These are phyloP conservation scores for Ammodytes dubius DNA, from an alignment of 2,113 vertebrate genomes.

Conservation along the genomic window DNA sequence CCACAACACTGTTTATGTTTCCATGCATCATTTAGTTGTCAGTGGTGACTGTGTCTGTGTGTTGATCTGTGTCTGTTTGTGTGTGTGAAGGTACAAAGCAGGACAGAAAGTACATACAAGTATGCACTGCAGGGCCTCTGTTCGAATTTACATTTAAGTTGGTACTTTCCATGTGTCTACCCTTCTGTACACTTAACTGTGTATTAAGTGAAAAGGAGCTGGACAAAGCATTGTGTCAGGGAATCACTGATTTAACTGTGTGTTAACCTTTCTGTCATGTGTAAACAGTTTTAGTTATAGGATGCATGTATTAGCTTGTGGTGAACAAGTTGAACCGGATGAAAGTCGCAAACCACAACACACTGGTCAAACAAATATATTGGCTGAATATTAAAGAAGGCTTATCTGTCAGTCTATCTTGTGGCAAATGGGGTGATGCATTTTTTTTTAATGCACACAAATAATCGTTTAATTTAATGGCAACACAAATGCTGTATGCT, in stretches of 20 bases:
- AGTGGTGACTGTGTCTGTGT: background rate
- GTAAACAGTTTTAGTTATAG: background rate
- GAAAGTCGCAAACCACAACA: too few relatives aligned
- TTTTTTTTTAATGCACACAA: too few relatives aligned
- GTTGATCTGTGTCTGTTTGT: background rate
- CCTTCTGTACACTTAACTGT: background rate
- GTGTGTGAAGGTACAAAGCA: background rate
- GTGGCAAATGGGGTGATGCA: too few relatives aligned
- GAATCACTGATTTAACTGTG: background rate
- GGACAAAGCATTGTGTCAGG: background rate
- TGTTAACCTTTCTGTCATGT: background rate
- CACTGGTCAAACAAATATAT: too few relatives aligned
- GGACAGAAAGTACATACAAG: background rate
- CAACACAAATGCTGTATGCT: too few relatives aligned
- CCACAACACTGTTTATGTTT: conserved; percentile 45
- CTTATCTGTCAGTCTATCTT: too few relatives aligned
- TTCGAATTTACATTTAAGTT: too few relatives aligned
- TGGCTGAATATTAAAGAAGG: too few relatives aligned
- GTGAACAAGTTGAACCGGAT: background rate
- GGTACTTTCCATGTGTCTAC: too few relatives aligned
- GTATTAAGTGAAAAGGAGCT: background rate
- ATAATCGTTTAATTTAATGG: too few relatives aligned
- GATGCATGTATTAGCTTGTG: conserved; percentile 2
- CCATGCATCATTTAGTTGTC: conserved; percentile 19
- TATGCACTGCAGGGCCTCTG: background rate